These are phyloP conservation scores for Siderastrea siderea DNA, from an alignment of 92 coral and sea anemone species.

Conservation along the genomic window DNA sequence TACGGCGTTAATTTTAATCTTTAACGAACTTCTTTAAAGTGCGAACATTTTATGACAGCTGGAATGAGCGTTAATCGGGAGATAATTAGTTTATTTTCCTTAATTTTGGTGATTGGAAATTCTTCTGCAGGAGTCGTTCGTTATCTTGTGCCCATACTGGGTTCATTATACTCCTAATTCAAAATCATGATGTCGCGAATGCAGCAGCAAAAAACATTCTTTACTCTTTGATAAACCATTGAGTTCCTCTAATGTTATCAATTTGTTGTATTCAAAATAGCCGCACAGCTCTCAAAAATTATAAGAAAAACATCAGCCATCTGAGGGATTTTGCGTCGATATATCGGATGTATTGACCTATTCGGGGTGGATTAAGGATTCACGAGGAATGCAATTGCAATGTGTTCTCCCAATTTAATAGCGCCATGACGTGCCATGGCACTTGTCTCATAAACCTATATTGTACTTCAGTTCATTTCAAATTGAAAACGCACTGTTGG, in stretches of 20 bases:
- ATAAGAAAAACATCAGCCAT: not conserved
- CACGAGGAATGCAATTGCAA: not conserved
- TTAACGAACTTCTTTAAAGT: not conserved
- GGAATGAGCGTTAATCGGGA: constrained; percentile 5
- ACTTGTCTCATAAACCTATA: not conserved
- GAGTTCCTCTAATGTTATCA: not conserved
- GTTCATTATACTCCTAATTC: not conserved
- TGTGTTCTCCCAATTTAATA: no score
- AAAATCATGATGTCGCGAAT: not conserved
- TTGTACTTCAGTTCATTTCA: no score
- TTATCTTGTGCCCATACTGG: not conserved
- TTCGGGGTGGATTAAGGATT: not conserved
- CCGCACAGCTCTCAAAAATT: not conserved
- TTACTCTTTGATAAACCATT: not conserved
- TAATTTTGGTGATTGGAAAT: constrained; percentile 10
- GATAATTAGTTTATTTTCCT: constrained; percentile 26
- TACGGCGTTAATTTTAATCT: not conserved
- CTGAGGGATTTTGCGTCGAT: not conserved
- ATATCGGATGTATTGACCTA: not conserved
- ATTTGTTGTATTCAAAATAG: not conserved
- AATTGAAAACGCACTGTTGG: no score
- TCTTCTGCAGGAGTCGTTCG: not conserved
- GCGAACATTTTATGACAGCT: constrained; percentile 16
- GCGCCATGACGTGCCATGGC: not conserved
- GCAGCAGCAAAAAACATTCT: not conserved